phyloP scores from a whole-genome alignment of 2,888 invertebrate species.

The Phania funesta region DNA sequence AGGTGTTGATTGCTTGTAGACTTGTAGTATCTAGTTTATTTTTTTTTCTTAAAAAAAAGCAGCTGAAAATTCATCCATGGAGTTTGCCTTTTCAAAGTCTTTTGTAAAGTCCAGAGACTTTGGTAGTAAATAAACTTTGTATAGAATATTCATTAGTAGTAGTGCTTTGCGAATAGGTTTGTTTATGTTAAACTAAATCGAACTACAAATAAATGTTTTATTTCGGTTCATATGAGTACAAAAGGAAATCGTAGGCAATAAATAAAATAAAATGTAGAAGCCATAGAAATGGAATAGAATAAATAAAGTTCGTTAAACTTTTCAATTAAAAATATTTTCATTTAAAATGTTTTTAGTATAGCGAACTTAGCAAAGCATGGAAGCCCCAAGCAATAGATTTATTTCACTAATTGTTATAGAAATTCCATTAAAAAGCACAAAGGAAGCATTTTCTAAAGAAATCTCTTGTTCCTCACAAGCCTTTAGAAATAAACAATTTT shows the following conservation, averaged over 20 bases:
- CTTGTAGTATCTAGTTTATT: conserved; percentile 19
- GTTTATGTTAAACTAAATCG: conserved; percentile 16
- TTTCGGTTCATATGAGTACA: neutral
- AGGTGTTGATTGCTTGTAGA: conserved; percentile 66
- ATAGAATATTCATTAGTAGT: conserved; percentile 15
- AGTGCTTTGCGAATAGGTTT: conserved; percentile 16
- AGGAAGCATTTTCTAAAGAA: no score
- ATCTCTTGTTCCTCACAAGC: no score
- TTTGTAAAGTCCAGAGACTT: conserved; percentile 33
- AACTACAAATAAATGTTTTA: conserved; percentile 28
- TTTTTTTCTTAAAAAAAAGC: conserved; percentile 5
- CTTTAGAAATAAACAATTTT: no score
- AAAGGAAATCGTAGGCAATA: conserved; percentile 22
- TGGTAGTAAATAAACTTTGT: neutral
- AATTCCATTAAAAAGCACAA: no score
- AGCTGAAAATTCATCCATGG: conserved; percentile 15
- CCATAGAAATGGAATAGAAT: neutral
- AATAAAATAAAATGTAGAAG: conserved; percentile 1
- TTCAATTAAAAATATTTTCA: conserved; percentile 14
- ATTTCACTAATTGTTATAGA: no score
- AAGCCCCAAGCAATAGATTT: no score
- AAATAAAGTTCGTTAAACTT: conserved; percentile 8
- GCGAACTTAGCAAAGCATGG: no score
- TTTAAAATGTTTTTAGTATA: neutral
- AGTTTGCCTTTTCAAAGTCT: conserved; percentile 19